Evolutionary conservation across 2,113 vertebrate species (phyloP).

Genomic region (Chamaea fasciata): DNA sequence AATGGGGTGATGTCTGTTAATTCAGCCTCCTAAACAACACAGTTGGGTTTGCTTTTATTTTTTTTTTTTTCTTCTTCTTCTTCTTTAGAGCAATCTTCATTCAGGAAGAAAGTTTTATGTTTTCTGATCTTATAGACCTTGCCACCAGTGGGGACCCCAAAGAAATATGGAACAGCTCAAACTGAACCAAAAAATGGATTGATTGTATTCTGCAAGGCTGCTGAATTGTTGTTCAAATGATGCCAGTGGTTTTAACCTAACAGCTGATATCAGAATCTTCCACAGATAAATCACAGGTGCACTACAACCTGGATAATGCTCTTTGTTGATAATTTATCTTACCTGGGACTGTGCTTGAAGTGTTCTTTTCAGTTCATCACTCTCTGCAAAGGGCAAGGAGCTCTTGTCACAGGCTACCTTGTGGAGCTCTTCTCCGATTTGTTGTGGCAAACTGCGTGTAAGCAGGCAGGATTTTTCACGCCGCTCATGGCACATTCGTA

Average conservation of each 20-base stretch:
- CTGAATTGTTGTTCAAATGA: background rate
- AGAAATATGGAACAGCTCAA: background rate
- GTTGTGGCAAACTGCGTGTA: slow-evolving; percentile 77
- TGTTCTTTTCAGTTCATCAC: slow-evolving; percentile 79
- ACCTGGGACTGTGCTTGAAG: slow-evolving; percentile 94
- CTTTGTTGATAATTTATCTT: slow-evolving; percentile 18
- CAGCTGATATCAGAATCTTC: background rate
- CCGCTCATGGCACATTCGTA: slow-evolving; percentile 93
- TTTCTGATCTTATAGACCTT: background rate
- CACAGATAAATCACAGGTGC: background rate
- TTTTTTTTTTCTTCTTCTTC: background rate
- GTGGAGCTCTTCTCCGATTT: slow-evolving; percentile 76
- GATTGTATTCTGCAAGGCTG: background rate
- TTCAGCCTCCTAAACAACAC: background rate
- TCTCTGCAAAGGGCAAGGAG: slow-evolving; percentile 68
- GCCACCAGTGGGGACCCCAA: no score
- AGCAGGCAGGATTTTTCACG: slow-evolving; percentile 69
- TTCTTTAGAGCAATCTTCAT: background rate
- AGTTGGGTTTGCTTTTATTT: background rate
- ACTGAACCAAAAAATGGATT: background rate
- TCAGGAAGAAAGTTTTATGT: background rate
- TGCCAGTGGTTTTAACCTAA: background rate
- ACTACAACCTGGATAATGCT: background rate
- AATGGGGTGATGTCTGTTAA: background rate
- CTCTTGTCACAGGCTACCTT: slow-evolving; percentile 80